Percentiles rank a stretch among this genome's conserved stretches.
These are phyloP conservation scores for Entomyzon cyanotis DNA, from an alignment of 2,113 vertebrate species.

Conservation along the genomic window DNA sequence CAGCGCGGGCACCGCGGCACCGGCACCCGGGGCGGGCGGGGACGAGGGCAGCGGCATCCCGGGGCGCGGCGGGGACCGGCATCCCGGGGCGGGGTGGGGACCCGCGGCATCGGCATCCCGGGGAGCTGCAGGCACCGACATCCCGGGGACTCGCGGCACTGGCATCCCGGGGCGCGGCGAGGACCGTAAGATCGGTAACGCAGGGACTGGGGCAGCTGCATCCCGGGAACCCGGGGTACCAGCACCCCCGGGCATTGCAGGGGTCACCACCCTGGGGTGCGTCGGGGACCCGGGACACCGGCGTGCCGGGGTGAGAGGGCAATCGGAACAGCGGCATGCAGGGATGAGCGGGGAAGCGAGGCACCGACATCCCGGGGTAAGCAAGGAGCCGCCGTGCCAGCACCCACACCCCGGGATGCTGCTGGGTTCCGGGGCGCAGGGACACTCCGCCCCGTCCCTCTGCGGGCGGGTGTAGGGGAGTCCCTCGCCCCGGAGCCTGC, in stretches of 20 bases:
- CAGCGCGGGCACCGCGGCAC: background rate
- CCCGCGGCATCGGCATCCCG: background rate
- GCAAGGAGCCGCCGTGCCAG: background rate
- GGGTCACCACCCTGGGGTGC: background rate
- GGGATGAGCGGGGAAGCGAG: background rate
- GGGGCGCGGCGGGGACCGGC: background rate
- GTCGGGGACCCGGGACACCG: background rate
- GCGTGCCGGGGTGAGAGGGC: background rate
- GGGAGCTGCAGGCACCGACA: background rate
- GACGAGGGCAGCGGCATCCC: background rate
- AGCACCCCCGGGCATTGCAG: background rate
- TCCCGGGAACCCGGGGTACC: background rate
- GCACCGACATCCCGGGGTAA: background rate
- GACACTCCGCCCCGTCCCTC: background rate
- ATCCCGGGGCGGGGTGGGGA: background rate
- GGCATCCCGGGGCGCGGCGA: background rate
- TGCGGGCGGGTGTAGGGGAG: background rate
- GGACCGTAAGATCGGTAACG: background rate
- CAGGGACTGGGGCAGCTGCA: background rate
- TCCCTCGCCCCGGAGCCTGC: background rate
- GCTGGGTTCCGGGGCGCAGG: background rate
- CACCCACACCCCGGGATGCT: background rate
- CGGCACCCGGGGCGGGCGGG: background rate
- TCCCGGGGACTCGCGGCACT: background rate
- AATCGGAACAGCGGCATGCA: background rate